A percentile compares a stretch with the other conserved stretches of the same genome.
Conservation (phyloP, 23 tunicate species). For the Styela clava region DNA sequence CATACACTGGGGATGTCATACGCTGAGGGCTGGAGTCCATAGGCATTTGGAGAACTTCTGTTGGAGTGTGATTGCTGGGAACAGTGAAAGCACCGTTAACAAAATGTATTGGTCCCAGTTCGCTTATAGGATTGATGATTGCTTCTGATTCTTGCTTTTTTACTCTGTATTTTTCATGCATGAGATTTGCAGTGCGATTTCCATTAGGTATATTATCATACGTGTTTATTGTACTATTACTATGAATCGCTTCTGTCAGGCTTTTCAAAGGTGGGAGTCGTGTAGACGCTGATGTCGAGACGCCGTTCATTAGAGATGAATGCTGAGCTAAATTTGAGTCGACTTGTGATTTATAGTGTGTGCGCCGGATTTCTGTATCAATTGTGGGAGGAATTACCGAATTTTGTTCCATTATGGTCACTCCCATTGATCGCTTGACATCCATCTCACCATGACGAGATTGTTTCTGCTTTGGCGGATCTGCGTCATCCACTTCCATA, state of each 20-base stretch:
- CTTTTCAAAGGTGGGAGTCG: not conserved
- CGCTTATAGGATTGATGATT: conserved; percentile 1
- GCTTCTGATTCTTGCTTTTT: conserved; percentile 17
- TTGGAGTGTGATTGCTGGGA: conserved; percentile 14
- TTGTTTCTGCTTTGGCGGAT: not conserved
- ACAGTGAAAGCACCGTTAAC: conserved; percentile 19
- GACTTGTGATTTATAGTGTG: not conserved
- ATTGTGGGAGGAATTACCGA: not conserved
- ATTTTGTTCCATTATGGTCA: not conserved
- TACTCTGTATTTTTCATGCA: conserved; percentile 5
- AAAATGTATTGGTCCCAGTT: conserved; percentile 22
- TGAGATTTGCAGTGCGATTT: not conserved
- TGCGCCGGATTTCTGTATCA: not conserved
- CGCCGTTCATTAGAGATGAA: not conserved
- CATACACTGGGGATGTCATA: conserved; percentile 31
- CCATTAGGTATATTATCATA: not conserved
- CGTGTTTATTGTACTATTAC: not conserved
- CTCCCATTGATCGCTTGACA: not conserved
- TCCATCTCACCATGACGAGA: not conserved
- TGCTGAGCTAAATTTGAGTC: not conserved
- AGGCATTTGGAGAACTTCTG: not conserved
- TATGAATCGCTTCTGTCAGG: not conserved
- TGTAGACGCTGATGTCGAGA: not conserved
- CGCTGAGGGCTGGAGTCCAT: not conserved
- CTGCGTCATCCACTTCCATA: not conserved